phyloP scores from a whole-genome alignment of 2,113 vertebrate genomes.

The Rhineura floridana region DNA sequence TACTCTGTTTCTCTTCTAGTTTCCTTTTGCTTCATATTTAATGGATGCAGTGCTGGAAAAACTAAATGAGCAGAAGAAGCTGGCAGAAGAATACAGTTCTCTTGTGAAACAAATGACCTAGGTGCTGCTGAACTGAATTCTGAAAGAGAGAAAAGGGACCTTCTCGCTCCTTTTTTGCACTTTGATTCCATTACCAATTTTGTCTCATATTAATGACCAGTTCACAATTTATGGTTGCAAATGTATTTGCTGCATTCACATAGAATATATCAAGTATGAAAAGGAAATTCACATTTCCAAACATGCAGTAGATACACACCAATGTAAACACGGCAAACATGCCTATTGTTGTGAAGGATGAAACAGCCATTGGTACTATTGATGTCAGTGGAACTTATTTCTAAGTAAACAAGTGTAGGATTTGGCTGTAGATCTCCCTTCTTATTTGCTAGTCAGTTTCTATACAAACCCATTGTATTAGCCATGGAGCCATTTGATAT shows the following conservation, averaged over 20 bases:
- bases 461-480: slow-evolving; percentile 50
- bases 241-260: background rate
- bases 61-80: slow-evolving; percentile 91
- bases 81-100: slow-evolving; percentile 86
- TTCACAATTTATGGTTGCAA: background rate
- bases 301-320: background rate
- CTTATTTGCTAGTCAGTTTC: slow-evolving; percentile 58
- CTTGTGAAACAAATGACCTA: slow-evolving; percentile 79
- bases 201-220: background rate
- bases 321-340: background rate
- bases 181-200: background rate
- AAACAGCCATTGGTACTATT: background rate
- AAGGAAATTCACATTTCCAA: background rate
- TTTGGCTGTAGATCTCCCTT: slow-evolving; percentile 34
- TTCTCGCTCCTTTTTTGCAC: background rate
- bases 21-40: slow-evolving; percentile 88
- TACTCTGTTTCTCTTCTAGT: slow-evolving; percentile 80
- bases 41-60: slow-evolving; percentile 87
- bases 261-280: background rate
- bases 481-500: slow-evolving; percentile 67
- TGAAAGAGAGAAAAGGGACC: slow-evolving; percentile 19
- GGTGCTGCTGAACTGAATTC: slow-evolving; percentile 16
- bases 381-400: background rate
- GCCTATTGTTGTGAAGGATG: background rate
- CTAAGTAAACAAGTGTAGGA: slow-evolving; percentile 16